Conservation (phyloP, 2,113 vertebrate genomes). For the Illadopsis cleaveri region DNA sequence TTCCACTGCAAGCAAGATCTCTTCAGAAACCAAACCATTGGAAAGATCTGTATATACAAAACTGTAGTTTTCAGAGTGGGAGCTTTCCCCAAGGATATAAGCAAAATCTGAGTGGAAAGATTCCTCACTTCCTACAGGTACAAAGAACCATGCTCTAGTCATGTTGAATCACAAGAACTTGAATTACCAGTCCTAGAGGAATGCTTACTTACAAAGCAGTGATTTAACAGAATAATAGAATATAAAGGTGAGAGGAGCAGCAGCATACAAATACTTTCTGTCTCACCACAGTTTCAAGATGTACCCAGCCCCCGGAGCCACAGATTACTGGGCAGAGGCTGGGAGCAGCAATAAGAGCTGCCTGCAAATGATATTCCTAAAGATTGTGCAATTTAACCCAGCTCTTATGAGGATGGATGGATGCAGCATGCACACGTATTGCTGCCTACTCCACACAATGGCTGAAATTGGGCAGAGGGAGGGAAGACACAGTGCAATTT, state of each 20-base stretch:
- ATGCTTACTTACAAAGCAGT: neutral
- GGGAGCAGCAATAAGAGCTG: neutral
- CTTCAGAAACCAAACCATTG: neutral
- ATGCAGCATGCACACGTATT: neutral
- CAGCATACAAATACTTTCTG: neutral
- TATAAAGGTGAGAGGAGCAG: neutral
- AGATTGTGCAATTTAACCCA: neutral
- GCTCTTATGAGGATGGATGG: neutral
- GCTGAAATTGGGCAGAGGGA: neutral
- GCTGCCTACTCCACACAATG: neutral
- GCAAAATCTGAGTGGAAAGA: neutral
- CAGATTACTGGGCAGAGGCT: neutral
- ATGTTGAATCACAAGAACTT: neutral
- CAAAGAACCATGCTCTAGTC: neutral
- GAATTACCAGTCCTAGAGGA: conserved; percentile 4
- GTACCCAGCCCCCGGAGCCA: neutral
- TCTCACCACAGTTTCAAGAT: neutral
- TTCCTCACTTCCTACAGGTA: neutral
- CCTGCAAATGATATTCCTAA: neutral
- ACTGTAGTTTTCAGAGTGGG: neutral
- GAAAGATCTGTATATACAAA: neutral
- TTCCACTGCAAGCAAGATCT: neutral
- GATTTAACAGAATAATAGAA: neutral
- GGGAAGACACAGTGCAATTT: neutral
- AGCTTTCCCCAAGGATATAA: neutral